Evolutionary conservation across 2,888 invertebrate genomes (phyloP), one percentile per base, ranked within the genome.

Genomic region (Mesorhabditis sp.): DNA sequence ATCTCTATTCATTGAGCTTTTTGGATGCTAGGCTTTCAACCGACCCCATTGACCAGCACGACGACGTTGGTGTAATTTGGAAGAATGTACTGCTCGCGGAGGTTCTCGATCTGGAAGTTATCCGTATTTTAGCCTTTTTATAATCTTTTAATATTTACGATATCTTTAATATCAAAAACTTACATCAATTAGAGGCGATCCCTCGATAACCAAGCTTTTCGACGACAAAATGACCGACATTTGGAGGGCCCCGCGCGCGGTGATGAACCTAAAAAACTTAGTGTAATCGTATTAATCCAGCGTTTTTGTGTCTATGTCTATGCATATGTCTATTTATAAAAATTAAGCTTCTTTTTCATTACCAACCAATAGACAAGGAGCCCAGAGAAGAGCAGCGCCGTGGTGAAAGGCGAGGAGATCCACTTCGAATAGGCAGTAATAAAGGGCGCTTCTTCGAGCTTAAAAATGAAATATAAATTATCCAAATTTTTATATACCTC

Each of bases 61-160:
- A 76, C 77, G 62, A 82, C 76, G 4, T 80, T 77, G 5, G 81
- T 82, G 70, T 83, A 83, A 70, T 80, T 80, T 42, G 81, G 83
- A 65, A 78, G 74, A 45, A 83, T 77, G 69, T 78, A 83, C 4
- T 73, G 69, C 50, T 83, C 83, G 15, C 82, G 72, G 58, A 83
- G 72, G 65, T 74, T 73, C 64, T 83, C 82, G 69, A 83, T 75
- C 80, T 80, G 62, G 67, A 76, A 69, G 43, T 28, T 28, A 28
- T 28, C 28, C 28, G 28, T 28, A 28, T 28, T 28, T 28, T 28
- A 28, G 28, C 28, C 28, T 28, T 28, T 28, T 28, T 28, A 28
- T 28, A 28, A 28, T 28, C 28, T 28, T 28, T 28, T 28, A 28
- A 28, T 28, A 28, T 28, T 28, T 28, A 28, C 28, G 28, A 28